phyloP scores from a whole-genome alignment of 1,140 invertebrate genomes.

The Leptonema lineaticorne region DNA sequence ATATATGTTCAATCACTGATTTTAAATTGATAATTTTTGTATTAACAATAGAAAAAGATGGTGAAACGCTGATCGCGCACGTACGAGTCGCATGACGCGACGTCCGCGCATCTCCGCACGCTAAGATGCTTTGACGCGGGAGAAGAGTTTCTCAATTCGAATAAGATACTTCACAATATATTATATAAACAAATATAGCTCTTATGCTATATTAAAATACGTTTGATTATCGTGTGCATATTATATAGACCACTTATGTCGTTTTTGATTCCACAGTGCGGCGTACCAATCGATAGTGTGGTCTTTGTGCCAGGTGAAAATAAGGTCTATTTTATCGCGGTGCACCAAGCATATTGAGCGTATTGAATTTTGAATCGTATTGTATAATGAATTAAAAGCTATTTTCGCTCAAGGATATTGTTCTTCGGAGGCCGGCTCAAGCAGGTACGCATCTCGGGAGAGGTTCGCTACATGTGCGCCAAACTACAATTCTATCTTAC shows the following conservation, averaged over 20 bases:
- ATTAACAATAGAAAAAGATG: not conserved
- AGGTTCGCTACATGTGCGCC: not conserved
- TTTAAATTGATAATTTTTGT: not conserved
- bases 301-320: conserved; percentile 6
- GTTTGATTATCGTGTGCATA: not conserved
- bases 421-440: not conserved
- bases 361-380: not conserved
- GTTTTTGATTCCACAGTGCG: not conserved
- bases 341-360: not conserved
- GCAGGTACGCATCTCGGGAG: conserved; percentile 15
- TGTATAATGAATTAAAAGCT: not conserved
- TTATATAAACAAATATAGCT: not conserved
- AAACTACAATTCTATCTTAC: conserved; percentile 19
- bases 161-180: not conserved
- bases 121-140: conserved; percentile 26
- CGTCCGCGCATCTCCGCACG: conserved; percentile 27
- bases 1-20: not conserved
- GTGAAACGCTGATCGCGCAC: conserved; percentile 2
- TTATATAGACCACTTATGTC: not conserved
- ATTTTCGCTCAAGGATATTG: not conserved
- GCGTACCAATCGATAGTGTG: conserved; percentile 12
- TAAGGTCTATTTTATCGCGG: conserved; percentile 10
- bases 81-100: conserved; percentile 7
- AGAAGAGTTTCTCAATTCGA: conserved; percentile 22
- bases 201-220: not conserved